Conservation (phyloP, 1,140 invertebrate genomes). For the Orius laevigatus region DNA sequence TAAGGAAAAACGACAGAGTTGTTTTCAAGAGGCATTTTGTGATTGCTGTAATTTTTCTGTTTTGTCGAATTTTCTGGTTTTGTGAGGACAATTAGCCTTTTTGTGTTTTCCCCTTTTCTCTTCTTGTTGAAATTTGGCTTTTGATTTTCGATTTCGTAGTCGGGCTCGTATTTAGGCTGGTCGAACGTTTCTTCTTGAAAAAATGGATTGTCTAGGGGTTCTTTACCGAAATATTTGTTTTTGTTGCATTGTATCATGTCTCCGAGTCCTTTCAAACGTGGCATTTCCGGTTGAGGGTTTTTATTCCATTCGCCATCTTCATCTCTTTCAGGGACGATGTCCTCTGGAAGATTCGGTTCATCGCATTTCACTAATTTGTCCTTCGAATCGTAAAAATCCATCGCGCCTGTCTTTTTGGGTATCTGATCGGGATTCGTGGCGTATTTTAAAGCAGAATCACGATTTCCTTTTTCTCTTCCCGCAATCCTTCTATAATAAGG, state of each 20-base stretch:
- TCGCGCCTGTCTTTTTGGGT: slow-evolving; percentile 31
- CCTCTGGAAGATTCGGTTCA: slow-evolving; percentile 25
- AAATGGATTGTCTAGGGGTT: slow-evolving; percentile 57
- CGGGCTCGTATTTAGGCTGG: background rate
- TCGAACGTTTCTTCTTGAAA: slow-evolving; percentile 38
- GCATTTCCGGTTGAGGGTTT: slow-evolving; percentile 17
- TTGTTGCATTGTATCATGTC: slow-evolving; percentile 59
- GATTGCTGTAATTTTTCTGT: slow-evolving; percentile 9
- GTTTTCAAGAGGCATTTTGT: slow-evolving; percentile 1
- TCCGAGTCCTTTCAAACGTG: slow-evolving; percentile 37
- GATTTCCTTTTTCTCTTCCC: slow-evolving; percentile 19
- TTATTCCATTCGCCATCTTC: slow-evolving; percentile 24
- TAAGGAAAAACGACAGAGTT: slow-evolving; percentile 5
- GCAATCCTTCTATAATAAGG: slow-evolving; percentile 27
- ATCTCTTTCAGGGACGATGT: slow-evolving; percentile 27
- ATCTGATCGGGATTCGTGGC: slow-evolving; percentile 34
- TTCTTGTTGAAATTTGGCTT: slow-evolving; percentile 15
- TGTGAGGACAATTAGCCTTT: slow-evolving; percentile 21
- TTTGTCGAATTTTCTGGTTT: slow-evolving; percentile 21
- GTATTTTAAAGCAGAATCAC: slow-evolving; percentile 38
- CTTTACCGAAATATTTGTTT: slow-evolving; percentile 49
- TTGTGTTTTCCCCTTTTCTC: slow-evolving; percentile 16
- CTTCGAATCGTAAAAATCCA: slow-evolving; percentile 44
- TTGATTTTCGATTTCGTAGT: slow-evolving; percentile 5
- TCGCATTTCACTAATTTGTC: slow-evolving; percentile 28